Percentiles rank a stretch among this genome's conserved stretches.
These are phyloP conservation scores for Drosophila meridiana DNA, from an alignment of 2,888 invertebrate genomes.

Conservation along the genomic window DNA sequence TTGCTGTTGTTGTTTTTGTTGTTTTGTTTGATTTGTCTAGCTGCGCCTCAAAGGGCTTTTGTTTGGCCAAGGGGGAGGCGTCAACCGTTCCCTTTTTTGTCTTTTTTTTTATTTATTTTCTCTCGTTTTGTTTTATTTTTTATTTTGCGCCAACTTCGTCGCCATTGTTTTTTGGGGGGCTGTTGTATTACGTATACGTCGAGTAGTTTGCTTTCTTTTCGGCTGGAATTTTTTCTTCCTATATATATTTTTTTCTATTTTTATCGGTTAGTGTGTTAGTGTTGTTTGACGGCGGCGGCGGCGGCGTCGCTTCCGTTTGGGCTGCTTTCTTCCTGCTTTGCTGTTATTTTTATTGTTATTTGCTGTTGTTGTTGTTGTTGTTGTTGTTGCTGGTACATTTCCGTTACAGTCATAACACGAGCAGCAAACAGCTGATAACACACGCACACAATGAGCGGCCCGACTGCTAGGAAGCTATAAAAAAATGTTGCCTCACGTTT, in stretches of 20 bases:
- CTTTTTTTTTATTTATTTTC: not conserved
- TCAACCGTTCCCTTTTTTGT: constrained; percentile 24
- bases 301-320: constrained; percentile 29
- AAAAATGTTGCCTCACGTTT: constrained; percentile 50
- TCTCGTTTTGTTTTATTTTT: constrained; percentile 28
- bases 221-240: constrained; percentile 20
- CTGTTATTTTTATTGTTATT: constrained; percentile 11
- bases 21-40: constrained; percentile 52
- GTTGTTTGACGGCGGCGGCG: constrained; percentile 15
- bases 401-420: constrained; percentile 70
- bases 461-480: constrained; percentile 37
- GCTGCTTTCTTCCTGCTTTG: constrained; percentile 32
- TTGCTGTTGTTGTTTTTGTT: constrained; percentile 18
- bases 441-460: constrained; percentile 31
- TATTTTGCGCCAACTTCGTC: constrained; percentile 49
- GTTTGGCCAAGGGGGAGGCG: constrained; percentile 13
- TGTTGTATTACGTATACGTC: constrained; percentile 58
- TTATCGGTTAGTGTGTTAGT: constrained; percentile 67
- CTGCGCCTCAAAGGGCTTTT: constrained; percentile 52
- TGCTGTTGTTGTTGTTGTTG: constrained; percentile 6
- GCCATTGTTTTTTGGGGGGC: constrained; percentile 51
- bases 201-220: constrained; percentile 30
- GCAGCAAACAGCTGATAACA: constrained; percentile 73
- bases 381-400: constrained; percentile 51
- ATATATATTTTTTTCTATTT: constrained; percentile 51